Conservation (phyloP, 1,140 invertebrate species). For the Anagrus nilaparvatae region DNA sequence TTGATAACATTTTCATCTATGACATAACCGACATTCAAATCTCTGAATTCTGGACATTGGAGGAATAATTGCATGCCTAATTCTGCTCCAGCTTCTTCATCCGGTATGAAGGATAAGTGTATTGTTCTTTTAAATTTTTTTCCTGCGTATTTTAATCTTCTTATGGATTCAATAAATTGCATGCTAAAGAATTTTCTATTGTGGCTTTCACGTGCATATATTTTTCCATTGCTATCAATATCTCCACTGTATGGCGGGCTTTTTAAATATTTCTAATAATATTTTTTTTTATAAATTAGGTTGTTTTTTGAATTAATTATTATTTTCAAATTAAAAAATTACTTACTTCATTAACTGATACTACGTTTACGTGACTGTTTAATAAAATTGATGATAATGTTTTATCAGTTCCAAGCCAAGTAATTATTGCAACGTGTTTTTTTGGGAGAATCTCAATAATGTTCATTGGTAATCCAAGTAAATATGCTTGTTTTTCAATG, state of each 20-base stretch:
- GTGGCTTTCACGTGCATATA: constrained; percentile 72
- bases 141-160: constrained; percentile 51
- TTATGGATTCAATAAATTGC: constrained; percentile 71
- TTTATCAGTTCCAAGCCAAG: constrained; percentile 66
- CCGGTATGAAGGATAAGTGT: constrained; percentile 52
- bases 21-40: constrained; percentile 78
- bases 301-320: background rate
- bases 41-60: constrained; percentile 61
- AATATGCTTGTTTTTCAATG: constrained; percentile 55
- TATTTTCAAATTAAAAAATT: background rate
- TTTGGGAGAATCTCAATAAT: constrained; percentile 46
- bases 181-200: constrained; percentile 80
- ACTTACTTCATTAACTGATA: constrained; percentile 74
- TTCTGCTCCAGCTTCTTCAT: constrained; percentile 85
- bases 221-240: constrained; percentile 68
- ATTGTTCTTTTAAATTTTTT: constrained; percentile 42
- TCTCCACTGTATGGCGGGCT: constrained; percentile 69
- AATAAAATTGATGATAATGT: constrained; percentile 63
- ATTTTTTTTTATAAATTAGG: background rate
- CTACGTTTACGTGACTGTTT: constrained; percentile 93
- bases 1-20: constrained; percentile 80
- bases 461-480: constrained; percentile 52
- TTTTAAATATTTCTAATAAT: constrained; percentile 60
- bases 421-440: constrained; percentile 76
- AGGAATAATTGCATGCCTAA: constrained; percentile 77